Evolutionary conservation across 1,140 invertebrate genomes (phyloP).

Genomic region (Neuroterus valhalla): DNA sequence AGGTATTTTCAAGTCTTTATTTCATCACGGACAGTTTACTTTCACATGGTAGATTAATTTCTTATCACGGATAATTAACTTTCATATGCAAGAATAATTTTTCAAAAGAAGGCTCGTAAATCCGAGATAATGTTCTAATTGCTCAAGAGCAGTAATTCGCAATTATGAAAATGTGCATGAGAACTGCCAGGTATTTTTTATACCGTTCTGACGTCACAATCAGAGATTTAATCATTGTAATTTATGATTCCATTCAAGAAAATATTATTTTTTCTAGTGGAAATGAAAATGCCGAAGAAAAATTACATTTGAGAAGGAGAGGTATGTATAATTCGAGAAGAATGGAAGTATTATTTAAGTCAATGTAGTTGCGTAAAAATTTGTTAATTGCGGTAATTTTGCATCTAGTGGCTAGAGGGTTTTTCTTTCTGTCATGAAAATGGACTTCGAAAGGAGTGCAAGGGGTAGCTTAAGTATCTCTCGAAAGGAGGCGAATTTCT

Average conservation of each 20-base stretch:
- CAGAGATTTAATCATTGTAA: neutral
- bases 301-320: neutral
- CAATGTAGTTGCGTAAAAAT: neutral
- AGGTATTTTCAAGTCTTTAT: slow-evolving; percentile 19
- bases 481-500: slow-evolving; percentile 24
- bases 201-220: neutral
- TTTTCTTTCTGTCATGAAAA: neutral
- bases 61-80: slow-evolving; percentile 26
- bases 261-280: neutral
- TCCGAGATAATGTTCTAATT: slow-evolving; percentile 23
- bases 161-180: slow-evolving; percentile 10
- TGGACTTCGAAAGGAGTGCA: slow-evolving; percentile 7
- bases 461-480: slow-evolving; percentile 18
- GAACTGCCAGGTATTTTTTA: neutral
- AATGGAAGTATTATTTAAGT: neutral
- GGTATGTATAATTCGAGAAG: neutral
- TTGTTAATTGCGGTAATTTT: slow-evolving; percentile 21
- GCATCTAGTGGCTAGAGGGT: slow-evolving; percentile 5
- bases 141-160: slow-evolving; percentile 3
- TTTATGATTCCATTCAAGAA: neutral
- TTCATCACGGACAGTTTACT: slow-evolving; percentile 15
- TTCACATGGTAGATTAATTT: slow-evolving; percentile 26
- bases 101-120: slow-evolving; percentile 22
- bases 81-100: slow-evolving; percentile 24
- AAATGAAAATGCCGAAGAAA: neutral